Evolutionary conservation across 1,140 invertebrate genomes (phyloP).

Genomic region (Battus philenor): DNA sequence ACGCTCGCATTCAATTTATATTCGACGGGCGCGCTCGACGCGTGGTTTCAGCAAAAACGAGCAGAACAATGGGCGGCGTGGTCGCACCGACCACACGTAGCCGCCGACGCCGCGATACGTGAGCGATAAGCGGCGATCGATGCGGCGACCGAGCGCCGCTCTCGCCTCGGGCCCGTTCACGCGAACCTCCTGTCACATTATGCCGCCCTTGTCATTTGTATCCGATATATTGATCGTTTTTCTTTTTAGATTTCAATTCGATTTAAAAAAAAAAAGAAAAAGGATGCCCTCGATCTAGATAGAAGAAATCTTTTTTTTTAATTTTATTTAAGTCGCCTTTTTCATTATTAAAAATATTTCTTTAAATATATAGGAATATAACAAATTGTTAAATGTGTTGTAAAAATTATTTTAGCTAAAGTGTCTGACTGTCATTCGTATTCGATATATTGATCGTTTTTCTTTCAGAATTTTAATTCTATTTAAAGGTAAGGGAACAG

Average conservation of each 20-base stretch:
- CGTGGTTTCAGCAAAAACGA: constrained; percentile 44
- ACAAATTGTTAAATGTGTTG: no score
- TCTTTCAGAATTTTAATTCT: no score
- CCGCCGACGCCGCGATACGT: constrained; percentile 16
- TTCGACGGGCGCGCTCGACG: constrained; percentile 28
- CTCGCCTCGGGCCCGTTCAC: no score
- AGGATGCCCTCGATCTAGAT: no score
- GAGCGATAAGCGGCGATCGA: constrained; percentile 48
- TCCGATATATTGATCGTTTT: constrained; percentile 54
- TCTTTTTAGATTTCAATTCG: no score
- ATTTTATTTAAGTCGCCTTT: no score
- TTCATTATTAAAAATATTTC: no score
- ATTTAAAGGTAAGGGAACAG: no score
- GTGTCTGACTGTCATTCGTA: constrained; percentile 47
- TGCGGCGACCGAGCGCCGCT: constrained; percentile 20
- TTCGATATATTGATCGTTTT: constrained; percentile 54
- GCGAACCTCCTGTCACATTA: constrained; percentile 34
- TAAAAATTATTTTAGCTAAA: no score
- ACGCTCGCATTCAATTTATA: constrained; percentile 47
- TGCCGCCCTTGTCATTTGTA: constrained; percentile 48
- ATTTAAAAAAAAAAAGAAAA: no score
- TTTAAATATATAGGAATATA: no score
- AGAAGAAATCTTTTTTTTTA: no score
- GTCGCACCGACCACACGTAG: constrained; percentile 30
- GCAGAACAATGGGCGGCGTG: constrained; percentile 35